Base-by-base conservation (phyloP, 92 coral and sea anemone genomes). In the Blastomussa wellsi region DNA sequence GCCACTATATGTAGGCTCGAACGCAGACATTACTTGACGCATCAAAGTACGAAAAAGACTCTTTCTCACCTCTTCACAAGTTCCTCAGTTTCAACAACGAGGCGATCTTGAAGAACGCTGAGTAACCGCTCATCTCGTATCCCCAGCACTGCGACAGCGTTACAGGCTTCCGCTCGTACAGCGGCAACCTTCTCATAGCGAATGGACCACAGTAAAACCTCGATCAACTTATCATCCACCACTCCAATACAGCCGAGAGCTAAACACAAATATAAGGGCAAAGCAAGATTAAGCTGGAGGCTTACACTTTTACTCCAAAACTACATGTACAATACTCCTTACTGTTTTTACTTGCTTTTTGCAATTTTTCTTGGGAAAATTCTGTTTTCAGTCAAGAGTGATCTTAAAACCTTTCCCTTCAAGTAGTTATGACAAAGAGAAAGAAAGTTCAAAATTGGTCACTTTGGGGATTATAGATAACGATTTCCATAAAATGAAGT, bases 81-180 rank as follows among this genome's bases (percentile, higher is more conserved):
- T 44, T 94, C 98, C 37, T 97, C 99, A 10, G 90, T 94, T 89
- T 97, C 99, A 1, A 97, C 99, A 24, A 94, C 95, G 35, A 97
- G 88, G 73, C 99, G 90, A 81, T 97, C 99, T 64, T 97, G 99
- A n/a, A 97, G 91, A 12, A 94, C 98, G 64, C 92, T 85, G n/a
- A 97, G 87, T 19, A 90, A 83, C 20, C 98, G 95, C 76, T 83
- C 88, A 82, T 97, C 99, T 51, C 86, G 87, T 24, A 97, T 88
- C 32, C 95, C 95, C 79, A 97, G 94, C 64, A 87, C 82, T n/a
- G 97, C 98, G 79, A 94, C 97, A 0, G 98, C 98, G 76, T 93
- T 91, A 86, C 99, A 97, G 8, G 99, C 98, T 90, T 97, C 98
- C 20, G 99, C 99, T 1, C 99, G 99, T 38, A 97, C 99, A 89